These are phyloP conservation scores for Gryllus longicercus DNA, from an alignment of 2,888 invertebrate species.

Conservation along the genomic window DNA sequence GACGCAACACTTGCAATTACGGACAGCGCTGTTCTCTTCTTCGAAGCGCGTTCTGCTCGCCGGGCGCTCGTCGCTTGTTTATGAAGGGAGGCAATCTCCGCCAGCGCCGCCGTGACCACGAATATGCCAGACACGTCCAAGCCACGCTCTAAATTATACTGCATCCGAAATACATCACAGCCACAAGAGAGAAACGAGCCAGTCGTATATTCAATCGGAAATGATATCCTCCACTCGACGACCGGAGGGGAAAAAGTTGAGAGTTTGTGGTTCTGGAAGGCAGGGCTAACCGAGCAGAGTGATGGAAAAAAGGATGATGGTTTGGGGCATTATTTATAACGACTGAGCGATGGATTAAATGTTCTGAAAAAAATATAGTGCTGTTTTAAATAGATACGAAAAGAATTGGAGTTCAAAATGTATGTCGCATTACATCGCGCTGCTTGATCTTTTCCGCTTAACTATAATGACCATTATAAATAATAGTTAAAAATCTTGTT, in stretches of 20 bases:
- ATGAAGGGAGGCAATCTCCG: constrained; percentile 17
- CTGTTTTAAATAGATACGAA: too few relatives aligned
- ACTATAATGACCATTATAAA: too few relatives aligned
- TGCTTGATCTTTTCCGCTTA: too few relatives aligned
- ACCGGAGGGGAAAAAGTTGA: not conserved
- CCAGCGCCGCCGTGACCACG: not conserved
- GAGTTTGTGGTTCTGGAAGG: not conserved
- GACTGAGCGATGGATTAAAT: too few relatives aligned
- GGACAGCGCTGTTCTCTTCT: not conserved
- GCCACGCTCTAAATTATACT: not conserved
- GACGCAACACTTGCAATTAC: not conserved
- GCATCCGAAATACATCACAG: constrained; percentile 4
- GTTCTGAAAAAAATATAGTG: too few relatives aligned
- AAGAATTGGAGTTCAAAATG: too few relatives aligned
- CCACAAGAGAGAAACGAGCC: constrained; percentile 17
- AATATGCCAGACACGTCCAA: constrained; percentile 7
- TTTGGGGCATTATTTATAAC: too few relatives aligned
- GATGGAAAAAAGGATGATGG: too few relatives aligned
- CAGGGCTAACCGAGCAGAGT: not conserved
- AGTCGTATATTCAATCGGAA: constrained; percentile 17
- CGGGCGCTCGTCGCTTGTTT: not conserved
- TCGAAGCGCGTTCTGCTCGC: not conserved
- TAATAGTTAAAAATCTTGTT: too few relatives aligned
- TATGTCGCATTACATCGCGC: too few relatives aligned
- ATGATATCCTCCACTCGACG: not conserved